A percentile compares a stretch with the other conserved stretches of the same genome.
Evolutionary conservation across 2,888 invertebrate species (phyloP).

Genomic region (Leucozona laternaria): DNA sequence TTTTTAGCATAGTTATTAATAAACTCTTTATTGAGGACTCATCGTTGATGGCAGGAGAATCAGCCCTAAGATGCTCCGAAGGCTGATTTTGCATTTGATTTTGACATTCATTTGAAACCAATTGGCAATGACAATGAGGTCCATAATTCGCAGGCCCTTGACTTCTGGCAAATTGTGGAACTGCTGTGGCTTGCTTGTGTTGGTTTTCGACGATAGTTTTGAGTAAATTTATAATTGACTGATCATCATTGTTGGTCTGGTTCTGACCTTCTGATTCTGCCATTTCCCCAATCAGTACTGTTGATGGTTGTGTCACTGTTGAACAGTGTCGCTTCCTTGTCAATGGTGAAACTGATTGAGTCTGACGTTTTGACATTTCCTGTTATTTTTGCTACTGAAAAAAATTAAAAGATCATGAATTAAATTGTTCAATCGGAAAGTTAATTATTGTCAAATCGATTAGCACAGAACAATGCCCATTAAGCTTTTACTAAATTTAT

Average conservation of each 20-base stretch:
- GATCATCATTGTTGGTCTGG: not conserved
- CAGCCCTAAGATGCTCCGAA: too few species aligned
- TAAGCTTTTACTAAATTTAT: too few species aligned
- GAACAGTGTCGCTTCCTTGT: not conserved
- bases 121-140: constrained; percentile 6
- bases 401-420: not conserved
- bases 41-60: not conserved
- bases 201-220: constrained; percentile 5
- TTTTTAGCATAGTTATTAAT: not conserved
- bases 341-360: constrained; percentile 14
- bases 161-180: not conserved
- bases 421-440: not conserved
- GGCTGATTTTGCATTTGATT: not conserved
- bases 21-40: constrained; percentile 3
- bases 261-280: not conserved
- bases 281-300: not conserved
- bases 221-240: not conserved
- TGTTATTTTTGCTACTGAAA: not conserved
- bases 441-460: not conserved
- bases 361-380: constrained; percentile 15
- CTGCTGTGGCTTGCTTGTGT: not conserved
- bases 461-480: not conserved
- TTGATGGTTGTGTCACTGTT: not conserved
- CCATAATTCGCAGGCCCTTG: not conserved
- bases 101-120: not conserved